Base-by-base conservation (phyloP, 2,888 invertebrate genomes). In the Agonopterix alstromeriana region DNA sequence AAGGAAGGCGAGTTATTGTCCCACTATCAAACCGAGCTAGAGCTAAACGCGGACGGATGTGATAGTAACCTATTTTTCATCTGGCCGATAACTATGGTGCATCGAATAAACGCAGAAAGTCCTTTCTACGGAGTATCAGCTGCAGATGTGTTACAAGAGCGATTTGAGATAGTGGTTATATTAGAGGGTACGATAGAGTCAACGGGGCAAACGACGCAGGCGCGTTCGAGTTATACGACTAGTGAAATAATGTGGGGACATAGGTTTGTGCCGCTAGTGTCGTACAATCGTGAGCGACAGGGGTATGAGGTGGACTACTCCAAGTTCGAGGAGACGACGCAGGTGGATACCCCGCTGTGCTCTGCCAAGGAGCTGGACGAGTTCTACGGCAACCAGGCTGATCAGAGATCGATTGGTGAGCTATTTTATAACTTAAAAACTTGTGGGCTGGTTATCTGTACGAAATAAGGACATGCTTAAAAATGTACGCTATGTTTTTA, bases 61-160 rank as follows among this genome's bases (percentile, higher is more conserved):
- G 93, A 94, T 58, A 94, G 95, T 58, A 92, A 94, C 61, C 85
- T 98, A 12, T 97, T 98, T 85, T 94, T 98, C 73, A 96, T 97
- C 60, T 98, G 97, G 97, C 97, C 98, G 0, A 94, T 96, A 73
- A 96, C 95, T 1, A 94, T 97, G 67, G 94, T 96, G 38, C 98
- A 98, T 73, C 91, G 91, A 67, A 97, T 98, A 69, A 94, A 97
- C 73, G 92, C 90, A 0, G 86, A 90, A 36, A 96, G 95, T 68
- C 98, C 98, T 0, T 93, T 98, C 62, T 97, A 94, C 80, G 92
- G 93, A 50, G 92, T 97, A 68, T 94, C 95, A 0, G 95, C 96
- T 0, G 93, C 94, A 42, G 96, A 96, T 70, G 91, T 97, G 67
- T 88, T 95, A 42, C 92, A 93, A 60, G 93, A 97, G 64, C 92